A percentile compares a stretch with the other conserved stretches of the same genome.
These are phyloP conservation scores for Nephrotoma flavescens DNA, from an alignment of 2,888 invertebrate genomes.

Conservation along the genomic window DNA sequence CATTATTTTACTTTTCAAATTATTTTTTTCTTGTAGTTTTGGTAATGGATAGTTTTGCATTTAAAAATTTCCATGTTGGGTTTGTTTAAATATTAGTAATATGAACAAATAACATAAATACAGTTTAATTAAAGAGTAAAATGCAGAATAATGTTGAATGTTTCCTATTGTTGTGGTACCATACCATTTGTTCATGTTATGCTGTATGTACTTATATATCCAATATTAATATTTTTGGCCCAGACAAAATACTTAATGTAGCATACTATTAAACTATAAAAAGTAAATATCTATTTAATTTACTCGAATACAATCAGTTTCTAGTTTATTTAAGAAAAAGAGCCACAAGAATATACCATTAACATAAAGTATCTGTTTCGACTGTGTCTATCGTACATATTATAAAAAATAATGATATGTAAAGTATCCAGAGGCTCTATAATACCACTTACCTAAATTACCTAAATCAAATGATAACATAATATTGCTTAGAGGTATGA, in stretches of 20 bases:
- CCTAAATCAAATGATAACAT: too few species aligned
- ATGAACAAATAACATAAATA: neutral
- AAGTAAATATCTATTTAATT: neutral
- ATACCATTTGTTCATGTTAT: neutral
- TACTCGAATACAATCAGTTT: too few species aligned
- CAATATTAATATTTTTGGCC: neutral
- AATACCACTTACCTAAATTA: too few species aligned
- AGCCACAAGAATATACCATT: neutral
- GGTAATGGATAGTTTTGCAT: neutral
- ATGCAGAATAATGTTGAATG: neutral
- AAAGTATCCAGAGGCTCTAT: too few species aligned
- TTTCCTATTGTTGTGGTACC: neutral
- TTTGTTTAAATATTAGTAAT: neutral
- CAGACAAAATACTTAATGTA: neutral
- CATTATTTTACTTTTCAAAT: neutral
- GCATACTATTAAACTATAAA: neutral
- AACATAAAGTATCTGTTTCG: neutral
- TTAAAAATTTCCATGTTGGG: neutral
- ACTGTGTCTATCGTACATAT: too few species aligned
- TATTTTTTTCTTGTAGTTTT: neutral
- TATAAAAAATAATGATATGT: too few species aligned
- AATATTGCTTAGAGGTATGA: neutral
- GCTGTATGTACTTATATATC: neutral
- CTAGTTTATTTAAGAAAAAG: too few species aligned
- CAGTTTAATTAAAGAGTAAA: neutral